Conservation (phyloP, 2,113 vertebrate species). For the Gnathonemus echidnorhynchus region DNA sequence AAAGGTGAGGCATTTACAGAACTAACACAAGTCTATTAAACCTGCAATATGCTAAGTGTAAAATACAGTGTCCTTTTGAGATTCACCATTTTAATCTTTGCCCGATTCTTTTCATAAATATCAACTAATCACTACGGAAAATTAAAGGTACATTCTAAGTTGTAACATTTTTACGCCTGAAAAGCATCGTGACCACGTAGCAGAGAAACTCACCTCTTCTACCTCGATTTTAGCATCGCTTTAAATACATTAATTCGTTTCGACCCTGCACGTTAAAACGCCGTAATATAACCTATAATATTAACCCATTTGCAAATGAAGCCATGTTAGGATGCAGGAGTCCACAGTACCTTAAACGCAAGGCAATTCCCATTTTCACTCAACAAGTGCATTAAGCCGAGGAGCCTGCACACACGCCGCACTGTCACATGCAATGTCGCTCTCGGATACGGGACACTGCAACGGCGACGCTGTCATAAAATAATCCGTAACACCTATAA, state of each 20-base stretch:
- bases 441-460: not conserved
- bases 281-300: not conserved
- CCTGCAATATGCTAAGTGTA: not conserved
- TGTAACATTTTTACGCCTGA: not conserved
- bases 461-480: not conserved
- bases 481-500: not conserved
- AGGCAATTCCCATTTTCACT: conserved; percentile 23
- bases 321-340: not conserved
- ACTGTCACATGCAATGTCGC: conserved; percentile 15
- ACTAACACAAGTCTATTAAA: not conserved
- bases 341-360: conserved; percentile 26
- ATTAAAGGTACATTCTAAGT: not conserved
- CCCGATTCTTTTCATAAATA: not conserved
- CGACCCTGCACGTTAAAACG: not conserved
- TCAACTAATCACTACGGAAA: not conserved
- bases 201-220: not conserved
- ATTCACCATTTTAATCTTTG: not conserved
- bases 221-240: not conserved
- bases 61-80: not conserved
- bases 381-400: conserved; percentile 45
- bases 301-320: not conserved
- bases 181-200: not conserved
- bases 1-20: not conserved
- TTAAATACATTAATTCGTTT: not conserved
- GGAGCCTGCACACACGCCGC: conserved; percentile 1